These are phyloP conservation scores for Piaya cayana DNA, from an alignment of 2,113 vertebrate species.

Conservation along the genomic window DNA sequence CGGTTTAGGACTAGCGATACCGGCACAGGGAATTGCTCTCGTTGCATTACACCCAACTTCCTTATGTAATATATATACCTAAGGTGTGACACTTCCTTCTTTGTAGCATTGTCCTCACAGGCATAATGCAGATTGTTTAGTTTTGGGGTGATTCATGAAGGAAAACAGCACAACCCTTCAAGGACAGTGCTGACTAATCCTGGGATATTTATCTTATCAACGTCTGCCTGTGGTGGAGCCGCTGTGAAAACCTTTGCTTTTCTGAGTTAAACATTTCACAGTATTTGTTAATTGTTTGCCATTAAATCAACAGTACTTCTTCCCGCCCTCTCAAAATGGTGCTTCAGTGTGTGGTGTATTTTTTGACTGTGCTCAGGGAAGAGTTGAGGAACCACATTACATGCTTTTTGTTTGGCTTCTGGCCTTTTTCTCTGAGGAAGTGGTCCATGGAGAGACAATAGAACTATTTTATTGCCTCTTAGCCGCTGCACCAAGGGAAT, in stretches of 20 bases:
- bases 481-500: neutral
- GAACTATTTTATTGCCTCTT: neutral
- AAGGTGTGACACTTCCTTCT: conserved; percentile 38
- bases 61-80: neutral
- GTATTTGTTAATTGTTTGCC: neutral
- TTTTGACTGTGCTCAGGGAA: neutral
- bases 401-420: neutral
- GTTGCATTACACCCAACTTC: neutral
- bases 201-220: conserved; percentile 37
- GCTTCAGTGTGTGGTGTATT: neutral
- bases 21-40: neutral
- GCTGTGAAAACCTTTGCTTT: neutral
- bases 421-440: neutral
- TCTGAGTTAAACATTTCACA: neutral
- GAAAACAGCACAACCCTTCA: conserved; percentile 29
- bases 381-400: neutral
- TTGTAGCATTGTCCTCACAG: neutral
- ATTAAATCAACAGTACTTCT: neutral
- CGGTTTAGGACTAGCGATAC: neutral
- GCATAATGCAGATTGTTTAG: neutral
- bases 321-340: neutral
- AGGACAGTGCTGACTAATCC: conserved; percentile 25
- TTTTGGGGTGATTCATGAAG: conserved; percentile 29
- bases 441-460: neutral
- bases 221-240: neutral